Conservation (phyloP, 23 tunicate genomes). For the Trididemnum miniatum region DNA sequence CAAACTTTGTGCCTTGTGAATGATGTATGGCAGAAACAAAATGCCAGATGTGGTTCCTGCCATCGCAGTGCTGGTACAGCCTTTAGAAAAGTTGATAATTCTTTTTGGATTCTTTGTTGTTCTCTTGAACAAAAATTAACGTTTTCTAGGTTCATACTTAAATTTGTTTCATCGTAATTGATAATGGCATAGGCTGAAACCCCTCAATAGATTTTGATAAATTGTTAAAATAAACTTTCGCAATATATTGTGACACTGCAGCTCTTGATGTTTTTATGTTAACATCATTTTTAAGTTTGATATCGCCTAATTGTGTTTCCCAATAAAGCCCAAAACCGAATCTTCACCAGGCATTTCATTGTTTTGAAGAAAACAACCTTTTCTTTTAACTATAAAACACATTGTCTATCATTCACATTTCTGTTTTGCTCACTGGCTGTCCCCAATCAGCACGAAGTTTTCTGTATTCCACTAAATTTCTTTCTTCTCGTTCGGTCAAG, state of each 20-base stretch:
- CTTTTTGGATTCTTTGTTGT: not conserved
- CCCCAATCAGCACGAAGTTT: slow-evolving; percentile 10
- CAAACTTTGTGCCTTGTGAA: slow-evolving; percentile 10
- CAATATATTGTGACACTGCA: not conserved
- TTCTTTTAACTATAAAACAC: not conserved
- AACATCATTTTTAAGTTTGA: not conserved
- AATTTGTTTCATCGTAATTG: not conserved
- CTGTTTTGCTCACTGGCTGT: slow-evolving; percentile 4
- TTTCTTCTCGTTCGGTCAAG: slow-evolving; percentile 2
- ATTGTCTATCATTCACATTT: not conserved
- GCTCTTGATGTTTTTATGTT: not conserved
- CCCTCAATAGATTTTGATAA: not conserved
- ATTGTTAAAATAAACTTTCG: not conserved
- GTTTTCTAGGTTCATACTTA: not conserved
- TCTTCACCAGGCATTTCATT: slow-evolving; percentile 1
- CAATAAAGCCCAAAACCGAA: slow-evolving; percentile 9
- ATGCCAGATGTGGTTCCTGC: not conserved
- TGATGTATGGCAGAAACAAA: not conserved
- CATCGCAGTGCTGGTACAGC: not conserved
- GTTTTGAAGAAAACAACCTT: not conserved
- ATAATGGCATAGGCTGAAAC: not conserved
- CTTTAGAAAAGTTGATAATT: not conserved
- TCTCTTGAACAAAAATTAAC: not conserved
- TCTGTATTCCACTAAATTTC: not conserved
- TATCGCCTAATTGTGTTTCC: not conserved